Percentiles rank a stretch among this genome's conserved stretches.
Conservation (phyloP, 2,113 vertebrate species). For the Heloderma charlesbogerti region DNA sequence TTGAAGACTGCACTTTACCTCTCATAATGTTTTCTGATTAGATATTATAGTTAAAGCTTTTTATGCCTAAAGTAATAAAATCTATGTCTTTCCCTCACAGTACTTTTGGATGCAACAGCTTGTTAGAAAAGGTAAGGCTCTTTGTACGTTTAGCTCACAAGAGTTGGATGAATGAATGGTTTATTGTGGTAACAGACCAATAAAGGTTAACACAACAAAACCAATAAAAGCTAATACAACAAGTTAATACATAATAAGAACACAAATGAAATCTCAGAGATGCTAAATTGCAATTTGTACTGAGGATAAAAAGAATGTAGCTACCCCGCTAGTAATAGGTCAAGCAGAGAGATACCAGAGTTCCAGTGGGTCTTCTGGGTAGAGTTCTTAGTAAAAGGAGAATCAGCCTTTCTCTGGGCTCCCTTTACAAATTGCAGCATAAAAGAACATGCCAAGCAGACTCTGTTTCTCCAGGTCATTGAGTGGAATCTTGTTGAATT, state of each 20-base stretch:
- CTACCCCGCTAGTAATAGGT: neutral
- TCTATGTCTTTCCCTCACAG: constrained; percentile 79
- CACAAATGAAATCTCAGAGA: neutral
- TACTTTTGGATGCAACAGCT: constrained; percentile 97
- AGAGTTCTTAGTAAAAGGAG: neutral
- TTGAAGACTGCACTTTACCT: neutral
- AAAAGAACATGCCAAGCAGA: neutral
- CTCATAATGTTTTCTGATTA: neutral
- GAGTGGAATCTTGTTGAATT: neutral
- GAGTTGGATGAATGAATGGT: neutral
- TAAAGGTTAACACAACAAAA: neutral
- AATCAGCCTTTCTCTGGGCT: neutral
- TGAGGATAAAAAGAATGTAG: neutral
- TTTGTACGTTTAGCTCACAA: constrained; percentile 42
- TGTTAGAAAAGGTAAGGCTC: constrained; percentile 87
- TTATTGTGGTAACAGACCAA: neutral
- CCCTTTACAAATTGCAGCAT: neutral
- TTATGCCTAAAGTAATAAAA: constrained; percentile 50
- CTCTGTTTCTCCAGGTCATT: neutral
- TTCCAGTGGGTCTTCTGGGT: neutral
- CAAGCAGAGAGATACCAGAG: neutral
- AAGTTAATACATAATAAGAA: neutral
- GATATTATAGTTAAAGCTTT: neutral
- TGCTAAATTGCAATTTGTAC: neutral
- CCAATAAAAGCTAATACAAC: too few relatives aligned